Evolutionary conservation across 2,888 invertebrate species (phyloP), one percentile per base, ranked within the genome.

Genomic region (Sarcophaga rosellei): DNA sequence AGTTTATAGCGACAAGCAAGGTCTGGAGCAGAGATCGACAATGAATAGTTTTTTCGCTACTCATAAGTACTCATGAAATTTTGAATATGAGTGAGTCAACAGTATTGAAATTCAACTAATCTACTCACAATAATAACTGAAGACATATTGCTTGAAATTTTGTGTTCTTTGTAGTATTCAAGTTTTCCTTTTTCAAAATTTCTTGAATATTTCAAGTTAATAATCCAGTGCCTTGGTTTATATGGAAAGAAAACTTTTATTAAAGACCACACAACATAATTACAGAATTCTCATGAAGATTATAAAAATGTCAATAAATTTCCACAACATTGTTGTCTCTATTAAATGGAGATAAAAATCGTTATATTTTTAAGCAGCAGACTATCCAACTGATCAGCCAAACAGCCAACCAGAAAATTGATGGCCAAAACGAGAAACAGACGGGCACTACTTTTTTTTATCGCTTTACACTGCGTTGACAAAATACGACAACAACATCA

Each of bases 271-370:
- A 68, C 86, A 86, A 45, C 1, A 11, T 25, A 63, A 74, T 86
- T 86, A 35, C 1, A 11, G 25, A 63, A 74, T 86, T 86, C 77
- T 73, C 77, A 81, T 86, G 81, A 78, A 84, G 78, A 85, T 85
- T 85, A 78, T 70, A 59, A 74, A 77, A 76, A 76, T 66, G 20
- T 74, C 74, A 74, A 78, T 81, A 86, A 86, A 83, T 83, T 80
- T 74, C 10, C 3, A 59, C 25, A 35, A 77, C 47, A 65, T 44
- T 75, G 45, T 79, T 75, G 63, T 45, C 59, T 63, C 45, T 74
- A 63, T 69, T 65, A 79, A 84, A 70, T 65, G 59, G 17, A 53
- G 17, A 69, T 69, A 73, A 77, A 82, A 44, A 57, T 75, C 70
- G 47, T 70, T 68, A 59, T 79, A 23, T 23, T 68, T 53, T 62